Evolutionary conservation across 2,888 invertebrate species (phyloP), one percentile per base, ranked within the genome.

Genomic region (Cheiracanthium punctorium): DNA sequence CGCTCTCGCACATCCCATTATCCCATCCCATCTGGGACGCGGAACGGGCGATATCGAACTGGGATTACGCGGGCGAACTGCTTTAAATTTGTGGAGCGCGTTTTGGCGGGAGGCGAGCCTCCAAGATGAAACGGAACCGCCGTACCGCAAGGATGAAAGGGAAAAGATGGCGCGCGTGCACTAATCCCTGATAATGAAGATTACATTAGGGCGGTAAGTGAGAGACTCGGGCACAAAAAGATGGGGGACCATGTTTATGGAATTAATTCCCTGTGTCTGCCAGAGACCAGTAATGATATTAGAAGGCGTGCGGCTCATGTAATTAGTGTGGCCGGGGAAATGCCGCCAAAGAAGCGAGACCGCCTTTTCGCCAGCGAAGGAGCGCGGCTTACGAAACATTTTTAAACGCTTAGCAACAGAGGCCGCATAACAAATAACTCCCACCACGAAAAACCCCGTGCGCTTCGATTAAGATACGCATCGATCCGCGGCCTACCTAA

Each of bases 121-220:
- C n/a, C 32, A 74, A 67, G 69, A 69, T 75, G 76, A 76, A 85
- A 85, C 80, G 75, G 29, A n/a, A 76, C 87, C 86, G 85, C 81
- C 75, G 82, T 76, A 65, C 43, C 65, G 58, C 20, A 12, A 73
- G 81, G 87, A 87, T 80, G 80, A 80, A 86, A 80, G 80, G 75
- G 75, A 76, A 69, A 24, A 69, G 69, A 32, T 69, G 67, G 67
- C 67, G 67, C 67, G 67, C 75, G 41, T 28, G 58, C 86, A 70
- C 80, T 88, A 88, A 88, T 88, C 88, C 88, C 65, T 73, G 77
- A 82, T 88, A 88, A 88, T 88, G 86, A 88, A 88, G 88, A 88
- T 88, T 88, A 88, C 81, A 87, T 87, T 87, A 87, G 67, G 71
- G 87, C 77, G 87, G 81, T 81, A 81, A 81, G 86, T 86, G 86